Evolutionary conservation across 2,113 vertebrate species (phyloP).

Genomic region (Nibea coibor): DNA sequence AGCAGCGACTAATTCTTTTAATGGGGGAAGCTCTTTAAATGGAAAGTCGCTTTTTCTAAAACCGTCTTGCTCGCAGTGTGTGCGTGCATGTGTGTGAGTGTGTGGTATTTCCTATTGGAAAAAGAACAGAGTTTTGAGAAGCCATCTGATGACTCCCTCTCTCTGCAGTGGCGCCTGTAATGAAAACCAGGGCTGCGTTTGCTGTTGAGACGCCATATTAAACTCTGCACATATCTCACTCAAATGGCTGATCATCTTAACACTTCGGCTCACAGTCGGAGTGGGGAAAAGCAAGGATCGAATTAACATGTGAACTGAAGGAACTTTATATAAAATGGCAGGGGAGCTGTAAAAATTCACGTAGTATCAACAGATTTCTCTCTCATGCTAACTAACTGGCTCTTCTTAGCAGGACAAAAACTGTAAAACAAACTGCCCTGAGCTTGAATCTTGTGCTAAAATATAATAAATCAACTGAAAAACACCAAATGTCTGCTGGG

Average conservation of each 20-base stretch:
- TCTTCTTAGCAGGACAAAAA: not conserved
- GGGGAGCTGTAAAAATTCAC: not conserved
- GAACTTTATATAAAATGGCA: not conserved
- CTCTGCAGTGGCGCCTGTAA: conserved; percentile 74
- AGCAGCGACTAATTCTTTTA: conserved; percentile 38
- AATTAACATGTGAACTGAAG: not conserved
- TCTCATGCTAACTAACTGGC: not conserved
- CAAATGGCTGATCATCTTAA: conserved; percentile 40
- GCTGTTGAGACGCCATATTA: conserved; percentile 57
- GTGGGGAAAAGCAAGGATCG: not conserved
- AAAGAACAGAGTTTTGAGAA: conserved; percentile 76
- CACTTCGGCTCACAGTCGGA: not conserved
- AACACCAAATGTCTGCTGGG: not conserved
- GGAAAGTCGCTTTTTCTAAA: conserved; percentile 46
- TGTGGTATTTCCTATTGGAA: conserved; percentile 80
- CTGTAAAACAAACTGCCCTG: not conserved
- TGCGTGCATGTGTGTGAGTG: conserved; percentile 61
- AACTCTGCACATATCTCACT: conserved; percentile 49
- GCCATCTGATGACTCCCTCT: conserved; percentile 74
- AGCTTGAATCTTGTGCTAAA: not conserved
- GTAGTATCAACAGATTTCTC: not conserved
- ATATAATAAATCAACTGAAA: not conserved
- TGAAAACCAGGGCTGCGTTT: conserved; percentile 75
- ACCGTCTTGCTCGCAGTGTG: conserved; percentile 32
- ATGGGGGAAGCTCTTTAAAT: conserved; percentile 39